Evolutionary conservation across 2,113 vertebrate genomes (phyloP), one percentile per base, ranked within the genome.

Genomic region (Microtus oregoni): DNA sequence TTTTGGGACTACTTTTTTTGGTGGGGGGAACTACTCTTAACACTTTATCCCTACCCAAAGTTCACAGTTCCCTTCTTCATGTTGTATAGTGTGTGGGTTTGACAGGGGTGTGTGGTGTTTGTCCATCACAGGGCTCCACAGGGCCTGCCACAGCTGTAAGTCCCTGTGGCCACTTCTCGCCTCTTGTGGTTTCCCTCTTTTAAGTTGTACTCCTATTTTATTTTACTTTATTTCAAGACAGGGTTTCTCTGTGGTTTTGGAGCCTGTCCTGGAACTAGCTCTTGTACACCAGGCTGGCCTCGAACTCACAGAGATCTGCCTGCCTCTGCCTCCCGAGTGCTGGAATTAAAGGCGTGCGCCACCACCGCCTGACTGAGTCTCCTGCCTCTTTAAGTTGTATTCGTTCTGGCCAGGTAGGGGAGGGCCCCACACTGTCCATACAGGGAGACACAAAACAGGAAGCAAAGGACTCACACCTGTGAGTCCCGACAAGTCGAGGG

Each of bases 81-180:
- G 19, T 8, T 20, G 17, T 0, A 2, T 3, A 0, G 6, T 61
- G 30, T 82, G 28, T 72, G 67, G 11, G 26, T 47, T 32, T 67
- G 82, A 15, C 38, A 30, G 17, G 20, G 0, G 38, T 4, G 19
- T 86, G 3, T 3, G 32, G 4, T 75, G 10, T 1, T 32, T 7
- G 9, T 9, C 50, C 0, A 1, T 7, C 50, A 0, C 0, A 1
- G 0, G 3, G 41, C 20, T 28, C 3, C 38, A 0, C 4, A 7
- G 2, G 7, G 0, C 2, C 1, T 10, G 3, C 41, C 2, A 0
- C 65, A 20, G 61, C 68, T 20, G 1, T 9, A 17, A 7, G 9
- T 3, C 14, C n/a, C 47, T 3, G 47, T 26, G 63, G 13, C 5
- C 32, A 0, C 19, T 11, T 20, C 10, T 61, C 47, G 4, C 22